phyloP scores from a whole-genome alignment of 2,113 vertebrate genomes.

The Gobius niger region DNA sequence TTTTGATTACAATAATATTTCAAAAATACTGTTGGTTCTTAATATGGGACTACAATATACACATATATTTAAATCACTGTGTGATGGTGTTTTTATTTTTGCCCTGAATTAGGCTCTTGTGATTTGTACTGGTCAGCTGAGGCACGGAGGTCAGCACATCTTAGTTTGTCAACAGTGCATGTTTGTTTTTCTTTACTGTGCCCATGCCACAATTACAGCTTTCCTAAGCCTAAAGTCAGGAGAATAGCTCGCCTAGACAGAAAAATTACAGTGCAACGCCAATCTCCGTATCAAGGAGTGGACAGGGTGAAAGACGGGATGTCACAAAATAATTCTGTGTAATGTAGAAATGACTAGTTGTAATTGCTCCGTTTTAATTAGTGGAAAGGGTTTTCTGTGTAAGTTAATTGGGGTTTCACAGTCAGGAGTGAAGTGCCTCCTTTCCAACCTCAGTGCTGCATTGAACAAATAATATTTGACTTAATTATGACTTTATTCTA shows the following conservation, averaged over 20 bases:
- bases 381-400: too few species aligned
- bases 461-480: too few species aligned
- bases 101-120: not conserved
- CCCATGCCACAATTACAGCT: conserved; percentile 32
- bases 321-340: not conserved
- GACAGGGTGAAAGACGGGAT: not conserved
- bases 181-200: conserved; percentile 27
- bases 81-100: not conserved
- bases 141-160: conserved; percentile 14
- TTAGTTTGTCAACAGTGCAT: not conserved
- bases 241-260: conserved; percentile 53
- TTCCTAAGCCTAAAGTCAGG: conserved; percentile 30
- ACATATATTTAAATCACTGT: not conserved
- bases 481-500: too few species aligned
- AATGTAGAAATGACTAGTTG: not conserved
- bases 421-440: too few species aligned
- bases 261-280: conserved; percentile 59
- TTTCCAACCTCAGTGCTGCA: too few species aligned
- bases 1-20: conserved; percentile 11
- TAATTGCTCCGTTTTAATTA: too few species aligned
- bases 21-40: conserved; percentile 18
- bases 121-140: not conserved
- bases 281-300: conserved; percentile 17
- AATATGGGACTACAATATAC: not conserved
- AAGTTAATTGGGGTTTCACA: too few species aligned